Evolutionary conservation across 2,113 vertebrate species (phyloP), one percentile per base, ranked within the genome.

Genomic region (Polyodon spathula): DNA sequence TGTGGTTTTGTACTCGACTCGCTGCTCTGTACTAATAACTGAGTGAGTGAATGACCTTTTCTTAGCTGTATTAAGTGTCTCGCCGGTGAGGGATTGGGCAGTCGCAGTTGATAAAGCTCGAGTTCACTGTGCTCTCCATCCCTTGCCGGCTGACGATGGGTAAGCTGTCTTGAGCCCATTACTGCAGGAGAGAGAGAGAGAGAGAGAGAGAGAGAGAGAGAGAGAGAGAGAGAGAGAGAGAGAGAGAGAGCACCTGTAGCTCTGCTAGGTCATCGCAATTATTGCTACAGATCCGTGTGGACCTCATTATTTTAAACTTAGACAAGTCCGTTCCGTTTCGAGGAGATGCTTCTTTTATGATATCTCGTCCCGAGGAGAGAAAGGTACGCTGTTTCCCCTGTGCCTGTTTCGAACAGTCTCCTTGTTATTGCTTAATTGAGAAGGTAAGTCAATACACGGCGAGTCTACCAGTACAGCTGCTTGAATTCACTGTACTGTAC

Each of bases 181-280:
- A 62, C 43, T 67, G 66, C 67, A 67, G 62, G 40, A 61, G 60
- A 54, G 44, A 64, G 40, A 61, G 60, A 54, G 44, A 64, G 40
- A 61, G 60, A 54, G 44, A 64, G 40, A 61, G 60, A 54, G 44
- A 64, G 40, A 61, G 60, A 54, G 44, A 64, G 40, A 61, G 60
- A 54, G 44, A 64, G 40, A 61, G 60, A 54, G 44, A 64, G 40
- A 61, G 60, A 54, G 44, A 64, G 40, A 61, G n/a, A n/a, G n/a
- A n/a, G n/a, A n/a, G 76, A 77, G 70, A 79, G 81, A 79, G 88
- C 91, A 95, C 92, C 90, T 95, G 93, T 94, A 89, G 92, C 86
- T 88, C 73, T 61, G 73, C 63, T 52, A 43, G 84, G 78, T 77
- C 83, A 71, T 73, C 77, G 77, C 80, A 75, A 71, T 76, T 73